Conservation (phyloP, 2,113 vertebrate species). For the Hippocampus zosterae region DNA sequence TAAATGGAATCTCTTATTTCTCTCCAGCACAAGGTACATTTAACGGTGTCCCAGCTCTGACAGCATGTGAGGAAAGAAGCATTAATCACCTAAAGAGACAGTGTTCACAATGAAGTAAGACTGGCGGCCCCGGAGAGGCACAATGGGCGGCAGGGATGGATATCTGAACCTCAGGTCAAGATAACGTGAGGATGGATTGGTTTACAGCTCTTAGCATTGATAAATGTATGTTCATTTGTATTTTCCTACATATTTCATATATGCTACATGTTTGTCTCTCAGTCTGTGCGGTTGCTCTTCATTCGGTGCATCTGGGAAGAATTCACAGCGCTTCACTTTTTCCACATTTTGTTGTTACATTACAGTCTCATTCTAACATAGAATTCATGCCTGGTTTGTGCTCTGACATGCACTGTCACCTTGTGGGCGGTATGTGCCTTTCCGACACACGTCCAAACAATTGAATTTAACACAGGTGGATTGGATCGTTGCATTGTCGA, state of each 20-base stretch:
- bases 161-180: constrained; percentile 12
- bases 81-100: constrained; percentile 68
- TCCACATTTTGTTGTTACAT: too few species aligned
- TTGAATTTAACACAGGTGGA: too few species aligned
- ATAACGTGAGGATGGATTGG: constrained; percentile 12
- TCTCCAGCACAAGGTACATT: constrained; percentile 66
- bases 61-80: constrained; percentile 42
- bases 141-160: constrained; percentile 18
- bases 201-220: constrained; percentile 14
- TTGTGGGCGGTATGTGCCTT: too few species aligned
- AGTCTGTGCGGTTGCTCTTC: too few species aligned
- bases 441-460: too few species aligned
- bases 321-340: too few species aligned
- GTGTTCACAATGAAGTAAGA: constrained; percentile 54
- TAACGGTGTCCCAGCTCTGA: constrained; percentile 61
- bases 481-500: too few species aligned
- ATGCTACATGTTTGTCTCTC: background rate
- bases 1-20: constrained; percentile 59
- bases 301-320: background rate
- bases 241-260: background rate
- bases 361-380: too few species aligned
- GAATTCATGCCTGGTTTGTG: too few species aligned
- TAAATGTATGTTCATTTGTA: background rate
- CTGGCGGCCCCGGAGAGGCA: constrained; percentile 36
- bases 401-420: too few species aligned